phyloP scores from a whole-genome alignment of 2,113 vertebrate genomes.

The Aphyosemion australe region DNA sequence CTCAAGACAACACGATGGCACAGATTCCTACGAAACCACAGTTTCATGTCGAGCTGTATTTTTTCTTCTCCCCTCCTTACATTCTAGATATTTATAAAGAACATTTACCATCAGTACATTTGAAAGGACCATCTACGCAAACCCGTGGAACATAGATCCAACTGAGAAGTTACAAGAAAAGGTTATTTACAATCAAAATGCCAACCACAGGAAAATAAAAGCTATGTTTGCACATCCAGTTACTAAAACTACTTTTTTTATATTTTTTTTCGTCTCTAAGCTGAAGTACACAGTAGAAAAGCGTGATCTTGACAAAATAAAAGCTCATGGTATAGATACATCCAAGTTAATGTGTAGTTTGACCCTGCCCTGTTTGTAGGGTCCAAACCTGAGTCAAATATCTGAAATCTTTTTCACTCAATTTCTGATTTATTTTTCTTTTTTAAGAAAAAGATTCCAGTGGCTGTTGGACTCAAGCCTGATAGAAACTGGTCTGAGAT shows the following conservation, averaged over 20 bases:
- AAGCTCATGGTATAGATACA: constrained; percentile 53
- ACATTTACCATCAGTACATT: constrained; percentile 70
- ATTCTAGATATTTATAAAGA: constrained; percentile 70
- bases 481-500: constrained; percentile 51
- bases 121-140: constrained; percentile 58
- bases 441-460: constrained; percentile 31
- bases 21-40: constrained; percentile 70
- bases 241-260: constrained; percentile 59
- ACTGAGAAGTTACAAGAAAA: constrained; percentile 46
- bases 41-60: constrained; percentile 50
- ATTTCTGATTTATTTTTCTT: constrained; percentile 5
- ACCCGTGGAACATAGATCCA: constrained; percentile 56
- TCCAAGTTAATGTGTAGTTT: constrained; percentile 54
- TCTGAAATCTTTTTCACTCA: constrained; percentile 18
- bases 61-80: constrained; percentile 52
- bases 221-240: constrained; percentile 61
- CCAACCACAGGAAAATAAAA: constrained; percentile 62
- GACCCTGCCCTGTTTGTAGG: constrained; percentile 59
- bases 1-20: constrained; percentile 67
- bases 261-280: constrained; percentile 26
- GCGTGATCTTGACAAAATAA: constrained; percentile 51
- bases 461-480: constrained; percentile 31
- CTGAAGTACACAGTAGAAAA: constrained; percentile 62
- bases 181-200: constrained; percentile 73
- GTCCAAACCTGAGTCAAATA: constrained; percentile 56